A percentile compares a stretch with the other conserved stretches of the same genome.
These are phyloP conservation scores for Lamellibrachia luymesi DNA, from an alignment of 1,140 invertebrate genomes.

Conservation along the genomic window DNA sequence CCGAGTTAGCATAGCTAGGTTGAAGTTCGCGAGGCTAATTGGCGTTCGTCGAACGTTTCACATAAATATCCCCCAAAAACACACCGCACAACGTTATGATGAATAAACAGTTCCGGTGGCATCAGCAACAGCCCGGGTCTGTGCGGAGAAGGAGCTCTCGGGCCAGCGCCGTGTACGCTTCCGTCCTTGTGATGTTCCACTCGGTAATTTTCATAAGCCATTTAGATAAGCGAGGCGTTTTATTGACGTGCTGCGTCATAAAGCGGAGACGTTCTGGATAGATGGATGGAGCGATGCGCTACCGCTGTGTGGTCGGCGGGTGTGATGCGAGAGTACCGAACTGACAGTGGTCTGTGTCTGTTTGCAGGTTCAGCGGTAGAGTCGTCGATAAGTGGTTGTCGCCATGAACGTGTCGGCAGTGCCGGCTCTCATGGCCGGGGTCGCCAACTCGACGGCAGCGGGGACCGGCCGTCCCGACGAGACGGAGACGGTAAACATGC, in stretches of 20 bases:
- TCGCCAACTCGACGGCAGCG: not conserved
- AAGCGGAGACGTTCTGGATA: not conserved
- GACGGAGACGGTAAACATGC: not conserved
- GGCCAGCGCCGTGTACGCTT: too few species aligned
- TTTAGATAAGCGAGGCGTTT: not conserved
- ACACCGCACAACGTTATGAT: not conserved
- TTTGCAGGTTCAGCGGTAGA: not conserved
- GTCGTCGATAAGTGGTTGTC: not conserved
- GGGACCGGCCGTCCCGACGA: not conserved
- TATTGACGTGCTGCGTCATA: not conserved
- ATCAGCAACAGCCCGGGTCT: not conserved
- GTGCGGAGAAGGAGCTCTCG: not conserved
- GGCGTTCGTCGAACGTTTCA: not conserved
- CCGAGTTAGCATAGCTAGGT: not conserved
- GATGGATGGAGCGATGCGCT: not conserved
- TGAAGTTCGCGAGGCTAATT: not conserved
- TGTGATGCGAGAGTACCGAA: not conserved
- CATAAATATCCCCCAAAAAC: not conserved
- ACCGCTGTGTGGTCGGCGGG: not conserved
- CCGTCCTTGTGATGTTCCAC: not conserved
- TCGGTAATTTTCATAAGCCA: not conserved
- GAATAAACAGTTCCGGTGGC: not conserved
- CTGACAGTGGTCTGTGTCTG: not conserved
- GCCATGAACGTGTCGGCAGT: not conserved
- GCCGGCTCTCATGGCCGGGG: not conserved